Evolutionary conservation across 2,797 vertebrate genomes (phyloP).

Genomic region (Artibeus jamaicensis): DNA sequence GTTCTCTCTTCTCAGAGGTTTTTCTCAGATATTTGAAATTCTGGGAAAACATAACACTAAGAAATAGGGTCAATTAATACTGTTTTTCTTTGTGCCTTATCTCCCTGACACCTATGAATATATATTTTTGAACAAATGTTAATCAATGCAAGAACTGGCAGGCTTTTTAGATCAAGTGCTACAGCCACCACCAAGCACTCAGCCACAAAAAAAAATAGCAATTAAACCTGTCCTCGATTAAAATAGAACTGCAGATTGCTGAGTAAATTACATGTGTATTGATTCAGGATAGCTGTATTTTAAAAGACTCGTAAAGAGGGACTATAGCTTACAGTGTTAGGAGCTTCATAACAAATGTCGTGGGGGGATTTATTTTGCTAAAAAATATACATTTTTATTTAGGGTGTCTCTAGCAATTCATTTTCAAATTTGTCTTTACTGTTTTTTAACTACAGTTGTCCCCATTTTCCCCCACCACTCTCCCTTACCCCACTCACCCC

Average conservation of each 20-base stretch:
- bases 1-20: background rate
- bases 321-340: constrained; percentile 71
- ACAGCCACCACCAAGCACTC: constrained; percentile 69
- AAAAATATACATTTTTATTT: constrained; percentile 41
- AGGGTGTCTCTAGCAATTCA: background rate
- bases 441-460: too few species aligned
- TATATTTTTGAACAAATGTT: constrained; percentile 69
- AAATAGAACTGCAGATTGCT: constrained; percentile 76
- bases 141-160: constrained; percentile 72
- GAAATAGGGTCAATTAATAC: constrained; percentile 63
- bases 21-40: constrained; percentile 58
- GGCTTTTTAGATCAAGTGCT: constrained; percentile 66
- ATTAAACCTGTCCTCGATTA: constrained; percentile 74
- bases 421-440: background rate
- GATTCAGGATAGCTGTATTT: constrained; percentile 74
- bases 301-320: constrained; percentile 73
- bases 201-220: constrained; percentile 62
- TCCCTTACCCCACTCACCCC: too few species aligned
- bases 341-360: constrained; percentile 36
- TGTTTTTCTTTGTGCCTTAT: constrained; percentile 42
- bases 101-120: constrained; percentile 64
- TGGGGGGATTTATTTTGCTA: constrained; percentile 24
- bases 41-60: constrained; percentile 65
- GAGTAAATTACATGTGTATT: constrained; percentile 78
- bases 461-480: too few species aligned